Conservation (phyloP, 2,888 invertebrate genomes). For the Lasioglossum oenotherae region DNA sequence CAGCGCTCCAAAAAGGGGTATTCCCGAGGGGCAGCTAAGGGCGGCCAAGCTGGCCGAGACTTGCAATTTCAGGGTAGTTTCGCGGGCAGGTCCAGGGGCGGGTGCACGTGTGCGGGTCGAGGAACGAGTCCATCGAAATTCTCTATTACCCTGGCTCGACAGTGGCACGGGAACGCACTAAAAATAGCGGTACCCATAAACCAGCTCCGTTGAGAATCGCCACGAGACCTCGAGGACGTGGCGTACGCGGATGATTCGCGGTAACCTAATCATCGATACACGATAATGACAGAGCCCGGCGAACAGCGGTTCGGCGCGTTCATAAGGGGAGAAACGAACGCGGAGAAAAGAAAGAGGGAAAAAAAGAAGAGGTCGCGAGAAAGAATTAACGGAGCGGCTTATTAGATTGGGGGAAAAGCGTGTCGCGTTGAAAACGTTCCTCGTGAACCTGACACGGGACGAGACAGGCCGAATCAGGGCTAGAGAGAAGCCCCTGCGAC, state of each 20-base stretch:
- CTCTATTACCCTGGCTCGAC: constrained; percentile 46
- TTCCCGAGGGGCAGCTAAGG: neutral
- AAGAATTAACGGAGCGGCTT: neutral
- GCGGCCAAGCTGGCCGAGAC: neutral
- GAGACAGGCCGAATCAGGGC: neutral
- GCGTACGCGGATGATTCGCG: constrained; percentile 39
- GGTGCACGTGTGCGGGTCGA: constrained; percentile 36
- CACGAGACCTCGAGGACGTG: constrained; percentile 59
- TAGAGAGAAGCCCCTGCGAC: neutral
- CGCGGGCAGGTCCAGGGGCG: neutral
- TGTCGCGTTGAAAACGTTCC: neutral
- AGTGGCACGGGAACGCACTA: constrained; percentile 66
- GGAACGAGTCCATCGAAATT: constrained; percentile 53
- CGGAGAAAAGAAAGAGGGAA: neutral
- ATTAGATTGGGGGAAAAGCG: constrained; percentile 12
- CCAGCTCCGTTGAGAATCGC: constrained; percentile 64
- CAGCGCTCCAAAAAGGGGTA: neutral
- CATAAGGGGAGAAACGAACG: neutral
- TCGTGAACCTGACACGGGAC: constrained; percentile 3
- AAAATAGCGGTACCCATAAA: constrained; percentile 75
- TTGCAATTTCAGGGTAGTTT: neutral
- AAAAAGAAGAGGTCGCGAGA: neutral
- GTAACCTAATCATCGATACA: constrained; percentile 51
- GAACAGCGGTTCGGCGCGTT: neutral
- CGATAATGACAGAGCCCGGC: neutral